phyloP scores from a whole-genome alignment of 1,140 invertebrate genomes.

The Akabosia matsudoensis region DNA sequence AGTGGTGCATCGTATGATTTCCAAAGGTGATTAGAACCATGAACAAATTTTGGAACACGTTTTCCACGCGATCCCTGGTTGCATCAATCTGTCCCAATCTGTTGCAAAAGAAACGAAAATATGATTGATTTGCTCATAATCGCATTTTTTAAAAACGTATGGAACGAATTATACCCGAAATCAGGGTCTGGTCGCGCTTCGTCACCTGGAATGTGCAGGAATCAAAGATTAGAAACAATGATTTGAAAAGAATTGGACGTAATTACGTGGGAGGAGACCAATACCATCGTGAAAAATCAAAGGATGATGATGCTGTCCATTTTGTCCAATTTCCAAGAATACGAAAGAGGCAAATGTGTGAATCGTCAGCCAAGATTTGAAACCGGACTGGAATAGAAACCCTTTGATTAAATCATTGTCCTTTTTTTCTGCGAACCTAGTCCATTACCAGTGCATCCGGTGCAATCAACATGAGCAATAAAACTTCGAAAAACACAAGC shows the following conservation, averaged over 20 bases:
- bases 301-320: slow-evolving; percentile 46
- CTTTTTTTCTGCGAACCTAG: no score
- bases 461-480: slow-evolving; percentile 28
- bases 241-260: no score
- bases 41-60: slow-evolving; percentile 25
- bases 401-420: slow-evolving; percentile 4
- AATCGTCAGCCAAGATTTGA: slow-evolving; percentile 41
- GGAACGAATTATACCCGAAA: slow-evolving; percentile 40
- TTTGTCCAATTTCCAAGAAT: slow-evolving; percentile 44
- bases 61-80: slow-evolving; percentile 14
- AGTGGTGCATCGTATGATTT: slow-evolving; percentile 38
- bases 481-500: slow-evolving; percentile 36
- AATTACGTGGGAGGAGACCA: no score
- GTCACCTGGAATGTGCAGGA: slow-evolving; percentile 42
- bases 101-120: not conserved
- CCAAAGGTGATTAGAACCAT: slow-evolving; percentile 37
- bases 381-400: not conserved
- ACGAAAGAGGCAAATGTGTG: slow-evolving; percentile 37
- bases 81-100: slow-evolving; percentile 42
- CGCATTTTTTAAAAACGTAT: no score
- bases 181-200: slow-evolving; percentile 38
- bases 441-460: not conserved
- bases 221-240: no score
- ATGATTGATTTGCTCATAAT: not conserved
- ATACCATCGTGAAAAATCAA: slow-evolving; percentile 48